Evolutionary conservation across 2,797 vertebrate genomes (phyloP).

Genomic region (Pyrocephalus nanus): DNA sequence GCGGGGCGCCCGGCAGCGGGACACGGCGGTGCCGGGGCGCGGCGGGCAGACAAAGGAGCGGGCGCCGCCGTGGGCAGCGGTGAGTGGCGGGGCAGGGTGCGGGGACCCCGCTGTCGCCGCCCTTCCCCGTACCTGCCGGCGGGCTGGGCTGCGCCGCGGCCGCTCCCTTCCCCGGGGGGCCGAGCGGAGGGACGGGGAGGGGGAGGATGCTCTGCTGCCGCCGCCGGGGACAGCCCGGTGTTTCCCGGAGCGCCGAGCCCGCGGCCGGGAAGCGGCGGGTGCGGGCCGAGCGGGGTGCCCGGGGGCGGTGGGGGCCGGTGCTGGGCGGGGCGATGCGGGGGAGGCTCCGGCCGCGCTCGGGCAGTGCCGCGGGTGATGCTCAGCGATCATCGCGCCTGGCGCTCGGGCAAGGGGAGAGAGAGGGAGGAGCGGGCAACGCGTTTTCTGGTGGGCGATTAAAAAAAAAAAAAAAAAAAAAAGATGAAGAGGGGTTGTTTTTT

Average conservation of each 20-base stretch:
- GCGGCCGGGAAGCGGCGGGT: neutral
- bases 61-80: neutral
- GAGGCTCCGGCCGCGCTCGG: neutral
- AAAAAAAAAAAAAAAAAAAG: no score
- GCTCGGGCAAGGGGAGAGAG: neutral
- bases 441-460: neutral
- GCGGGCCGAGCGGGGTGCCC: neutral
- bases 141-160: neutral
- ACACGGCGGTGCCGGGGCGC: neutral
- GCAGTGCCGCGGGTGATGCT: neutral
- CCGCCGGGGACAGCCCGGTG: neutral
- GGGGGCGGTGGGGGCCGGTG: neutral
- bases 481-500: no score
- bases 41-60: constrained; percentile 38
- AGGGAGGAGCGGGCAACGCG: neutral
- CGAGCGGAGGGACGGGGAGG: no score
- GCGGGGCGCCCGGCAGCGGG: neutral
- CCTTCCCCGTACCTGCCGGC: neutral
- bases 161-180: neutral
- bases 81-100: neutral
- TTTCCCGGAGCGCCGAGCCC: neutral
- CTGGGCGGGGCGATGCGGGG: neutral
- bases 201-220: neutral
- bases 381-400: neutral
- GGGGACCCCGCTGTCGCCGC: no score